Conservation (phyloP, 2,113 vertebrate species). For the Herpailurus yagouaroundi region DNA sequence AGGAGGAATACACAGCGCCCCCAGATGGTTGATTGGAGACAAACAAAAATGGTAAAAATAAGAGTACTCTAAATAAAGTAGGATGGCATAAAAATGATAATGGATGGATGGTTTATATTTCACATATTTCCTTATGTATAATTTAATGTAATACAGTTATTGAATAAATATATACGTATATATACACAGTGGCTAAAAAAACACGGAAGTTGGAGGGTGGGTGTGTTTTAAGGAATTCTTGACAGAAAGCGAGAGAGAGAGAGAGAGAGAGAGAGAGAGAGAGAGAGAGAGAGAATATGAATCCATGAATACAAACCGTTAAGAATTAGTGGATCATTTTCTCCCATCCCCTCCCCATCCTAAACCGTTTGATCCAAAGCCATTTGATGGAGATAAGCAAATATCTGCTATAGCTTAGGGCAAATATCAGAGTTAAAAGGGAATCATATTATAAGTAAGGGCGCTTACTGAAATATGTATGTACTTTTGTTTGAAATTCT, state of each 20-base stretch:
- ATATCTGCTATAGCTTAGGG: background rate
- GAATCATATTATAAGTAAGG: background rate
- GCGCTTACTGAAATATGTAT: background rate
- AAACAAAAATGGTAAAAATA: background rate
- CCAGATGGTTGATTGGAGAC: background rate
- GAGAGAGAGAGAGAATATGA: background rate
- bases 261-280: no score
- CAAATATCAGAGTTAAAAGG: background rate
- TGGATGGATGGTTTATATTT: background rate
- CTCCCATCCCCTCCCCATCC: background rate
- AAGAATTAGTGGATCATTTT: background rate
- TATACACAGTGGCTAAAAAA: background rate
- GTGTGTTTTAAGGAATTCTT: background rate
- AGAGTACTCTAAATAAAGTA: background rate
- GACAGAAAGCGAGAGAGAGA: background rate
- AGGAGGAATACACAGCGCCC: background rate
- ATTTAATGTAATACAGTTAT: background rate
- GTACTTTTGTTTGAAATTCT: background rate
- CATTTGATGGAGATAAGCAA: background rate
- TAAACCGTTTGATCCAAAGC: background rate
- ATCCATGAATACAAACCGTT: background rate
- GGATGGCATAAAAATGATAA: background rate
- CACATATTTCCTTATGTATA: background rate
- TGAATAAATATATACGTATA: background rate
- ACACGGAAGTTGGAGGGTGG: background rate